These are phyloP conservation scores for Brachyistius frenatus DNA, from an alignment of 2,113 vertebrate genomes.

Conservation along the genomic window DNA sequence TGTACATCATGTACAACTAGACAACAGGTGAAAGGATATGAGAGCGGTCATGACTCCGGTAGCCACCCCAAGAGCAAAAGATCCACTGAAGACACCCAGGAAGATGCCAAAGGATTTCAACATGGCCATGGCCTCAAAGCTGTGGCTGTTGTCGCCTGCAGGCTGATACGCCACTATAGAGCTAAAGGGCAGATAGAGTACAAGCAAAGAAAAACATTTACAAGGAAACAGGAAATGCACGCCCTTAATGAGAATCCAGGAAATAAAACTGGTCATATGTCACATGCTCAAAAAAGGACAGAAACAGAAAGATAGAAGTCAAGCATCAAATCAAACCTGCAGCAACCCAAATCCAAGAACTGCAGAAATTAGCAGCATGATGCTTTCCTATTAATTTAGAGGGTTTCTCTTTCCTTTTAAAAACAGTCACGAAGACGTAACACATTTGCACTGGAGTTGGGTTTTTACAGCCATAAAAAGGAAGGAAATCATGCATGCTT, in stretches of 20 bases:
- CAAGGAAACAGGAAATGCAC: background rate
- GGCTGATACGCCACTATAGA: slow-evolving; percentile 97
- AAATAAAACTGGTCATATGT: slow-evolving; percentile 1
- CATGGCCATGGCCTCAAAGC: slow-evolving; percentile 94
- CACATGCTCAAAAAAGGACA: slow-evolving; percentile 34
- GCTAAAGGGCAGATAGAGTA: slow-evolving; percentile 73
- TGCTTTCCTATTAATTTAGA: background rate
- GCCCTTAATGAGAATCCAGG: background rate
- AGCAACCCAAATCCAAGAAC: slow-evolving; percentile 55
- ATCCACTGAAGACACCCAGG: slow-evolving; percentile 96
- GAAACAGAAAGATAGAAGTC: background rate
- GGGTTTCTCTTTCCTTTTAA: background rate
- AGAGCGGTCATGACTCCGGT: slow-evolving; percentile 96
- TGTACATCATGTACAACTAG: background rate
- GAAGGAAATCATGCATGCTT: slow-evolving; percentile 35
- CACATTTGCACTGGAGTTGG: slow-evolving; percentile 36
- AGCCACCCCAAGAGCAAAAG: slow-evolving; percentile 94
- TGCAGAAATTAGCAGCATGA: background rate
- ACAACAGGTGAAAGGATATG: slow-evolving; percentile 89
- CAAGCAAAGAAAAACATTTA: background rate
- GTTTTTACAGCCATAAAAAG: slow-evolving; percentile 44
- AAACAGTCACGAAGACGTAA: background rate
- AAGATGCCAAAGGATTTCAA: slow-evolving; percentile 95
- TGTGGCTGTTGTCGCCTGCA: slow-evolving; percentile 93
- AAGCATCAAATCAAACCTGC: slow-evolving; percentile 34